Conservation (phyloP, 92 coral and sea anemone genomes). For the Meandrina meandrites region DNA sequence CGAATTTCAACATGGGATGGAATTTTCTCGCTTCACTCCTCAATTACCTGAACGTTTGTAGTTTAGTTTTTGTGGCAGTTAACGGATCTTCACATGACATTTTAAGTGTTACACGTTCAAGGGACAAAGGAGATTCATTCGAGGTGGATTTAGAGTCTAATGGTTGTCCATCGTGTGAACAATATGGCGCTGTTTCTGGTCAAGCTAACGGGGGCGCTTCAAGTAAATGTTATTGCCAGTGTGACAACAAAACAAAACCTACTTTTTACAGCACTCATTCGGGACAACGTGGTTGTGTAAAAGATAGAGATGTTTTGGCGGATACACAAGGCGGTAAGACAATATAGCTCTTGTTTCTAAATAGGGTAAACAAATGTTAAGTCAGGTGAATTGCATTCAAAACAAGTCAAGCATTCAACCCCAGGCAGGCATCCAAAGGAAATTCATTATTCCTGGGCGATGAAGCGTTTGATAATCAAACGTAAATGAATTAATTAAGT, state of each 20-base stretch:
- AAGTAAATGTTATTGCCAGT: conserved; percentile 8
- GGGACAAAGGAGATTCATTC: conserved; percentile 23
- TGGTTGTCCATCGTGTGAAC: conserved; percentile 1
- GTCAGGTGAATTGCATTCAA: not conserved
- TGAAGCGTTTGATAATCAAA: too few species aligned
- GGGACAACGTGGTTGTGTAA: conserved; percentile 5
- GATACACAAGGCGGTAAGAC: conserved; percentile 9
- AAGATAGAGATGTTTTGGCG: conserved; percentile 14
- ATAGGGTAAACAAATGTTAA: not conserved
- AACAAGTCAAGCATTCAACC: not conserved
- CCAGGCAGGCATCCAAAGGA: too few species aligned
- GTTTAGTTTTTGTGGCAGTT: not conserved
- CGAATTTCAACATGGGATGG: conserved; percentile 11
- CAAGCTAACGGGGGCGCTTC: too few species aligned
- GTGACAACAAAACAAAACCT: not conserved
- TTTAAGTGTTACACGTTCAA: conserved; percentile 29
- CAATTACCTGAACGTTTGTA: not conserved
- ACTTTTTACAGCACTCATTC: conserved; percentile 9
- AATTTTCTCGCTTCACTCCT: not conserved
- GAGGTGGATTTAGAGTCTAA: not conserved
- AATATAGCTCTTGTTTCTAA: not conserved
- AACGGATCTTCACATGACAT: not conserved
- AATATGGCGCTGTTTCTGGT: conserved; percentile 12
- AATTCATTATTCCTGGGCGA: too few species aligned
- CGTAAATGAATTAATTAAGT: too few species aligned